These are phyloP conservation scores for Rhabdomys dilectus DNA, from an alignment of 2,113 vertebrate genomes.

Conservation along the genomic window DNA sequence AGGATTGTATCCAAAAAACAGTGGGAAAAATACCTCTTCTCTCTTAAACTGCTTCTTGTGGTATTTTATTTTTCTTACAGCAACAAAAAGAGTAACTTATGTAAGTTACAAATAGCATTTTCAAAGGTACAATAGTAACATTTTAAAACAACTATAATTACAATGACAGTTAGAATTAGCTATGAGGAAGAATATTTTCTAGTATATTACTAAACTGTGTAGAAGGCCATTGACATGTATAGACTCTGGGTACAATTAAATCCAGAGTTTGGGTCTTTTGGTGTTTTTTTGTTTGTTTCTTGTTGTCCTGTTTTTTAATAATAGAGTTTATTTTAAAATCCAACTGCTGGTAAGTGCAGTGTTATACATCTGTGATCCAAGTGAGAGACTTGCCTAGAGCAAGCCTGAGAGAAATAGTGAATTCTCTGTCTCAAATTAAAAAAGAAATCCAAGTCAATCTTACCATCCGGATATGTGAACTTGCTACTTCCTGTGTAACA, in stretches of 20 bases:
- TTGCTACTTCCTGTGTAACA: background rate
- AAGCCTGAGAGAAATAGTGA: background rate
- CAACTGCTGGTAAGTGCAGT: background rate
- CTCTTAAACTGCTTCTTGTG: background rate
- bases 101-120: background rate
- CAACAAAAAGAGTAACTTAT: background rate
- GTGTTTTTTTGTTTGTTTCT: background rate
- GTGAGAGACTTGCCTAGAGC: background rate
- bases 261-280: background rate
- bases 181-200: background rate
- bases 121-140: background rate
- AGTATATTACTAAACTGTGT: background rate
- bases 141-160: slow-evolving; percentile 28
- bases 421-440: background rate
- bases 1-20: background rate
- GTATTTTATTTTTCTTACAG: background rate
- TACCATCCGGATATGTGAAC: too few species aligned
- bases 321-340: background rate
- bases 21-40: background rate
- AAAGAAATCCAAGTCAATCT: background rate
- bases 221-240: background rate
- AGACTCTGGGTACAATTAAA: background rate
- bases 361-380: background rate
- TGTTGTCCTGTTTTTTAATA: background rate
- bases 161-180: background rate